These are phyloP conservation scores for Anarrhichthys ocellatus DNA, from an alignment of 2,113 vertebrate genomes.

Conservation along the genomic window DNA sequence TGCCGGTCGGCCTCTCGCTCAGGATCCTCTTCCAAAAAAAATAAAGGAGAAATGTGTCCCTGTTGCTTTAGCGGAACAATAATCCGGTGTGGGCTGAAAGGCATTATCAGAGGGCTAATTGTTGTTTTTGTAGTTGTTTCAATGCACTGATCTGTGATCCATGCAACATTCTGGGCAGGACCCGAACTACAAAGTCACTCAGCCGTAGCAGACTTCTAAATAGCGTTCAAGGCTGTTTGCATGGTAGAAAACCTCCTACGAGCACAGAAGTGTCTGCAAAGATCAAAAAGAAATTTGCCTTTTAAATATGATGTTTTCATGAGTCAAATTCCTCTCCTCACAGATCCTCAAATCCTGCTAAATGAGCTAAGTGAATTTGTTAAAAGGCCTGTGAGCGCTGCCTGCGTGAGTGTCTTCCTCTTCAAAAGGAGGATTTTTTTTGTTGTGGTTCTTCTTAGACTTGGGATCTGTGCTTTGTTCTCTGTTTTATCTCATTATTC, in stretches of 20 bases:
- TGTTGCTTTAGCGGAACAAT: constrained; percentile 45
- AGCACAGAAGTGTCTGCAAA: constrained; percentile 22
- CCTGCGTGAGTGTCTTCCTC: constrained; percentile 29
- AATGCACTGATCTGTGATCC: constrained; percentile 42
- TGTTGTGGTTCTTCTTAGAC: constrained; percentile 35
- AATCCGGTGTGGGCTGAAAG: constrained; percentile 34
- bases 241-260: constrained; percentile 1
- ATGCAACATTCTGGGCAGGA: constrained; percentile 26
- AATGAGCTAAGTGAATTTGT: constrained; percentile 59
- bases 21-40: constrained; percentile 39
- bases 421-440: constrained; percentile 41
- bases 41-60: constrained; percentile 35
- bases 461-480: constrained; percentile 53
- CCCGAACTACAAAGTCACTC: constrained; percentile 30
- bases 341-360: constrained; percentile 38
- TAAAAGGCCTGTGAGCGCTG: constrained; percentile 49
- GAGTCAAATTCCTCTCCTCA: constrained; percentile 1
- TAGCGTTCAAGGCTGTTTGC: constrained; percentile 19
- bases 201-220: constrained; percentile 32
- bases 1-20: constrained; percentile 60
- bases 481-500: constrained; percentile 51
- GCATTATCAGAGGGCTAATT: constrained; percentile 46
- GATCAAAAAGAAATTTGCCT: constrained; percentile 38
- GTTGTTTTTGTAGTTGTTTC: constrained; percentile 34
- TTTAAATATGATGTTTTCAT: constrained; percentile 51